Conservation (phyloP, 2,797 vertebrate species). For the Micromesistius poutassou region DNA sequence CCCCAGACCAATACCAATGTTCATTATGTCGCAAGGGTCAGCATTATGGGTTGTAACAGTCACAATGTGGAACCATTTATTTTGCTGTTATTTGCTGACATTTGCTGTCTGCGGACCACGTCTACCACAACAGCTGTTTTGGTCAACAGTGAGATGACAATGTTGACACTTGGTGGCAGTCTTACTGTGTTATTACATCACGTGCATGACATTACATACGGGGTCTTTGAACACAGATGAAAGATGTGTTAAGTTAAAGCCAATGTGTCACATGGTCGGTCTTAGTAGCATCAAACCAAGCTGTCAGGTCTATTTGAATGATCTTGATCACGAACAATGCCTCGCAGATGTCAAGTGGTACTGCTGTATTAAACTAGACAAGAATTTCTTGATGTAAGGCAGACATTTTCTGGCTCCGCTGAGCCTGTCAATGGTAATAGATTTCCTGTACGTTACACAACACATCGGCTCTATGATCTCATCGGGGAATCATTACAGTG, state of each 20-base stretch:
- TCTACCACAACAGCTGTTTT: neutral
- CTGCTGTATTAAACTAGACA: slow-evolving; percentile 2
- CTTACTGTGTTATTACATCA: neutral
- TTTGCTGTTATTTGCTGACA: neutral
- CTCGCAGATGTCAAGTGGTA: neutral
- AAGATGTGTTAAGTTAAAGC: neutral
- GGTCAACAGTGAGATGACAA: neutral
- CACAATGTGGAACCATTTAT: neutral
- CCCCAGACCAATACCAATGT: neutral
- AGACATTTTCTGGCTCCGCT: neutral
- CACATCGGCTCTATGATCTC: neutral
- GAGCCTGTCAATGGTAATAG: neutral
- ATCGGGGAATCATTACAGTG: neutral
- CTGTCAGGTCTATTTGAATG: neutral
- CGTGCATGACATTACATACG: neutral
- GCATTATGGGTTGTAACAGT: neutral
- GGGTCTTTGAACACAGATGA: neutral
- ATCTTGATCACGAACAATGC: neutral
- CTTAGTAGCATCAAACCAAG: neutral
- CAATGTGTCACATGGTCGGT: neutral
- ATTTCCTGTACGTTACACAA: slow-evolving; percentile 5
- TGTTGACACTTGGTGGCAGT: neutral
- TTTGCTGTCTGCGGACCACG: neutral
- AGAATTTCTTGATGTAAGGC: slow-evolving; percentile 5
- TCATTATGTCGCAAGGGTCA: neutral